Conservation (phyloP, 2,113 vertebrate species). For the Corythornis madagascariensis region DNA sequence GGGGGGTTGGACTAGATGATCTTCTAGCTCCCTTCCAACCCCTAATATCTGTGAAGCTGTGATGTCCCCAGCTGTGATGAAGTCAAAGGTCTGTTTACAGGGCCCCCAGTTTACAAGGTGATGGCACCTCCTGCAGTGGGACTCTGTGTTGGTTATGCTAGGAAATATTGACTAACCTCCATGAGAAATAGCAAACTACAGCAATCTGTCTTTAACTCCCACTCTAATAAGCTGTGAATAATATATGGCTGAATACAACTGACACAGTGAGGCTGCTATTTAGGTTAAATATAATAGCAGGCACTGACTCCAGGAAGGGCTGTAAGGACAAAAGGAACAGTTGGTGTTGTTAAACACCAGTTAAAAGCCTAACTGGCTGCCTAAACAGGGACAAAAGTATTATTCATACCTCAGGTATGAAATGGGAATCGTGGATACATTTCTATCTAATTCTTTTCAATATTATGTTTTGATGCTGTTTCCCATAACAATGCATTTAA, state of each 20-base stretch:
- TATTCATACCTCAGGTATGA: background rate
- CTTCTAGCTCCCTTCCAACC: too few relatives aligned
- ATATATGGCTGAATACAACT: slow-evolving; percentile 36
- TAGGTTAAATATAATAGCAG: background rate
- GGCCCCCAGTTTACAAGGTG: background rate
- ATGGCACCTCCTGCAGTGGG: background rate
- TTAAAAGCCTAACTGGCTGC: background rate
- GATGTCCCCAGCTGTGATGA: background rate
- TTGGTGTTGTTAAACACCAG: background rate
- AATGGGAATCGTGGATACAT: background rate
- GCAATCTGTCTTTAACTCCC: slow-evolving; percentile 39
- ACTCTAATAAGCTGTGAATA: slow-evolving; percentile 52
- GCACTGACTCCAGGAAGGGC: background rate
- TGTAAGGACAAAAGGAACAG: background rate
- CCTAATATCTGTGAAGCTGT: too few relatives aligned
- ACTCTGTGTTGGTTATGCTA: background rate
- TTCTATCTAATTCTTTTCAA: background rate
- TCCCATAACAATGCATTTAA: background rate
- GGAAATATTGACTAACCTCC: background rate
- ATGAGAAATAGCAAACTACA: background rate
- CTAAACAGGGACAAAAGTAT: background rate
- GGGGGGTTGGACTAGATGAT: too few relatives aligned
- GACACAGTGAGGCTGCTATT: background rate
- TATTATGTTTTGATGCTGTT: background rate
- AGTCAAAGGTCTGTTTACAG: background rate